Evolutionary conservation across 2,797 vertebrate genomes (phyloP).

Genomic region (Chelidonichthys spinosus): DNA sequence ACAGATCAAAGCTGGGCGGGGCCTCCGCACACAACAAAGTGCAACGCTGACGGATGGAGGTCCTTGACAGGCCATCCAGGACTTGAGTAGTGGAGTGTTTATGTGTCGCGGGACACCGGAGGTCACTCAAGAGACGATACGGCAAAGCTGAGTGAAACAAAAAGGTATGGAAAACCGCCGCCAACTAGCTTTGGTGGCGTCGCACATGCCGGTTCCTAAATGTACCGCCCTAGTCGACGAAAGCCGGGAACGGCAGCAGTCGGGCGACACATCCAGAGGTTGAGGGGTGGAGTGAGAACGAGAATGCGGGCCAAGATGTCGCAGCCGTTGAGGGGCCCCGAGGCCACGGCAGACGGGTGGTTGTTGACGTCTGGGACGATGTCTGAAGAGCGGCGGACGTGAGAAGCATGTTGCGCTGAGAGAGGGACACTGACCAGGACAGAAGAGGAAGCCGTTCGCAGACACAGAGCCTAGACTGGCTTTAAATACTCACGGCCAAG

Average conservation of each 20-base stretch:
- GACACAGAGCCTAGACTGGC: constrained; percentile 65
- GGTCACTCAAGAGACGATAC: constrained; percentile 33
- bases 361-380: constrained; percentile 54
- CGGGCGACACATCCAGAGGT: constrained; percentile 43
- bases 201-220: constrained; percentile 37
- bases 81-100: constrained; percentile 35
- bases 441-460: constrained; percentile 60
- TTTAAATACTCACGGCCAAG: constrained; percentile 73
- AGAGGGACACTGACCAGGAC: constrained; percentile 59
- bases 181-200: constrained; percentile 12
- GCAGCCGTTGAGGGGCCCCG: constrained; percentile 2
- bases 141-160: constrained; percentile 5
- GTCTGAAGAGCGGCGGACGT: constrained; percentile 32
- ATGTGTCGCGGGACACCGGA: constrained; percentile 33
- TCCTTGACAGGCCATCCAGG: constrained; percentile 41
- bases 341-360: constrained; percentile 27
- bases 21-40: constrained; percentile 69
- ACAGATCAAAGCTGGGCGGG: constrained; percentile 71
- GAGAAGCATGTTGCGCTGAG: constrained; percentile 61
- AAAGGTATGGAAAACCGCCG: constrained; percentile 27
- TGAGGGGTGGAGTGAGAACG: constrained; percentile 44
- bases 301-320: constrained; percentile 29
- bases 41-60: constrained; percentile 64
- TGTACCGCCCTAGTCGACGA: constrained; percentile 21
- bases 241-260: constrained; percentile 40